phyloP scores from a whole-genome alignment of 2,113 vertebrate species.

The Carettochelys insculpta region DNA sequence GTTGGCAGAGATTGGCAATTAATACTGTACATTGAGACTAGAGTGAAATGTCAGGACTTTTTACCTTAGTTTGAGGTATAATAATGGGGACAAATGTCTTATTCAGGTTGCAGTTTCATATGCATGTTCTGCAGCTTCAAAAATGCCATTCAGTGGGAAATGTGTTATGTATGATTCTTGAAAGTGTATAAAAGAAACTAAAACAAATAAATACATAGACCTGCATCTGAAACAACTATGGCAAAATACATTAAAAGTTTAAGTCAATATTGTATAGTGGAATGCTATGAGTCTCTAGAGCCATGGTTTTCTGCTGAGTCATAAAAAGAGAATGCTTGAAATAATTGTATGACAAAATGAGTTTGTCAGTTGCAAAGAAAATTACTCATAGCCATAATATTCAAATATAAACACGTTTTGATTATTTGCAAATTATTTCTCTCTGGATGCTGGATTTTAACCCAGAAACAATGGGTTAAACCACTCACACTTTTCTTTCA shows the following conservation, averaged over 20 bases:
- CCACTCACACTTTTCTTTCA: not conserved
- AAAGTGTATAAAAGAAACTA: not conserved
- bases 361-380: not conserved
- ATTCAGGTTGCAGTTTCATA: not conserved
- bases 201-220: not conserved
- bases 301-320: not conserved
- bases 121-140: not conserved
- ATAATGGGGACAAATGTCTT: rapidly evolving
- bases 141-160: not conserved
- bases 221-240: not conserved
- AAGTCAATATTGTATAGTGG: not conserved
- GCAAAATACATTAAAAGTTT: not conserved
- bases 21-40: not conserved
- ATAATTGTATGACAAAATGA: not conserved
- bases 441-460: not conserved
- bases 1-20: not conserved
- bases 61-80: not conserved
- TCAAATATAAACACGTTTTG: not conserved
- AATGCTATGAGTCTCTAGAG: not conserved
- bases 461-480: not conserved
- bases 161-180: not conserved
- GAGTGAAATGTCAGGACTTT: not conserved
- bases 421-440: conserved; percentile 5
- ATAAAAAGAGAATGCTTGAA: not conserved
- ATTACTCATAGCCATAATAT: not conserved